Evolutionary conservation across 35 echinoderm and acorn worm species (phyloP).

Genomic region (Ptychodera flava): DNA sequence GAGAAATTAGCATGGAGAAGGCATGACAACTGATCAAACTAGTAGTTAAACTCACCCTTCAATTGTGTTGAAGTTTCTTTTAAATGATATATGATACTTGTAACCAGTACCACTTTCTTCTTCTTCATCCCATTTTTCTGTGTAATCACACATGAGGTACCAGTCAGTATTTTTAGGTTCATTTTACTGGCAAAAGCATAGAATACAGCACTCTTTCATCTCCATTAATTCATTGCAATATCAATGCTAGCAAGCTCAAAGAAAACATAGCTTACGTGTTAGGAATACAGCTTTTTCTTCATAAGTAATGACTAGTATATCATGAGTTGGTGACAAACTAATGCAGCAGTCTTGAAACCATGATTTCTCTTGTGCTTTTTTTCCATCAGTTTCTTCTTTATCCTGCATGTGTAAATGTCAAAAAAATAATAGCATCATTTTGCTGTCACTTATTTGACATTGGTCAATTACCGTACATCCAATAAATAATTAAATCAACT

Average conservation of each 20-base stretch:
- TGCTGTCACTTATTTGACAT: neutral
- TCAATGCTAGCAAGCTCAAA: too few species aligned
- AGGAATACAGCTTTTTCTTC: slow-evolving; percentile 91
- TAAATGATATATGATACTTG: slow-evolving; percentile 82
- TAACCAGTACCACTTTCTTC: slow-evolving; percentile 76
- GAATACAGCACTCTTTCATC: too few species aligned
- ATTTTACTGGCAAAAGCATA: too few species aligned
- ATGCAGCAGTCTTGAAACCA: slow-evolving; percentile 88
- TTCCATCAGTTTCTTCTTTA: neutral
- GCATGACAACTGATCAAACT: too few species aligned
- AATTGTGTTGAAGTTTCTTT: slow-evolving; percentile 72
- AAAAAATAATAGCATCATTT: neutral
- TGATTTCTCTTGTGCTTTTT: slow-evolving; percentile 13
- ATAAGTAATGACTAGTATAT: slow-evolving; percentile 70
- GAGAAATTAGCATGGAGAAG: too few species aligned
- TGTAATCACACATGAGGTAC: too few species aligned
- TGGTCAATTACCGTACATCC: neutral
- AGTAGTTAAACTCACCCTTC: slow-evolving; percentile 93
- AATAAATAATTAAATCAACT: neutral
- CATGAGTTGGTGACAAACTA: slow-evolving; percentile 72
- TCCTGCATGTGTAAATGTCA: slow-evolving; percentile 17
- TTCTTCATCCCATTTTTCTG: slow-evolving; percentile 94
- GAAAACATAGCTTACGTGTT: slow-evolving; percentile 73
- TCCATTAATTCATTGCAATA: too few species aligned
- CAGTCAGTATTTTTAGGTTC: too few species aligned